phyloP scores from a whole-genome alignment of 2,113 vertebrate species.

The Tautogolabrus adspersus region DNA sequence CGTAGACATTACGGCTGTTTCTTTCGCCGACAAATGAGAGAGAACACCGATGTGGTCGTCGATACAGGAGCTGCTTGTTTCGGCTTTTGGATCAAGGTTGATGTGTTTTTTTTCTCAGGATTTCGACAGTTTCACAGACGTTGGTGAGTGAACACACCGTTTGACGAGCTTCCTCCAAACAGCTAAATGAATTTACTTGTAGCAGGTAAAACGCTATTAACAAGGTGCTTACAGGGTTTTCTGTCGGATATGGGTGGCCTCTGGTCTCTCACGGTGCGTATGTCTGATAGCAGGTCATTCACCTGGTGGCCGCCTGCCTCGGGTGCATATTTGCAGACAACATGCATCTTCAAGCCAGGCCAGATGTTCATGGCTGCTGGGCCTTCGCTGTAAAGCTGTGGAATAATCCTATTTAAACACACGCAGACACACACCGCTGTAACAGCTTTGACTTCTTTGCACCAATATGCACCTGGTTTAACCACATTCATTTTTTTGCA shows the following conservation, averaged over 20 bases:
- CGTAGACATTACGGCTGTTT: background rate
- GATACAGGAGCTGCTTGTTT: constrained; percentile 14
- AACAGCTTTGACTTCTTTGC: background rate
- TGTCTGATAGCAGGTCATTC: constrained; percentile 54
- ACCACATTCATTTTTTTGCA: background rate
- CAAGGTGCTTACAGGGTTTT: background rate
- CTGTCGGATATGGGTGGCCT: constrained; percentile 1
- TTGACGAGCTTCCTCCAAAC: background rate
- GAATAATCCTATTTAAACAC: constrained; percentile 36
- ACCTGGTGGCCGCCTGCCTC: constrained; percentile 65
- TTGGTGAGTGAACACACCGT: constrained; percentile 63
- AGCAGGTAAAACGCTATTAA: background rate
- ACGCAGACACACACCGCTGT: background rate
- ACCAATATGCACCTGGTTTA: background rate
- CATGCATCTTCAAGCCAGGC: constrained; percentile 10
- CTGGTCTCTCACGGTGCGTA: constrained; percentile 23
- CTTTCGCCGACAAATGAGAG: background rate
- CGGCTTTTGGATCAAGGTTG: constrained; percentile 24
- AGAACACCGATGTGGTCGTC: constrained; percentile 6
- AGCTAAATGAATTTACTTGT: background rate
- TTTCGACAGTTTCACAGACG: constrained; percentile 45
- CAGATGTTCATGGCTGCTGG: constrained; percentile 70
- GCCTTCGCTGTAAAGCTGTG: constrained; percentile 28
- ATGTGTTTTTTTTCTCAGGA: constrained; percentile 20
- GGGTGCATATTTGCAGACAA: constrained; percentile 29